Evolutionary conservation across 2,113 vertebrate genomes (phyloP), one percentile per base, ranked within the genome.

Genomic region (Numenius arquata): DNA sequence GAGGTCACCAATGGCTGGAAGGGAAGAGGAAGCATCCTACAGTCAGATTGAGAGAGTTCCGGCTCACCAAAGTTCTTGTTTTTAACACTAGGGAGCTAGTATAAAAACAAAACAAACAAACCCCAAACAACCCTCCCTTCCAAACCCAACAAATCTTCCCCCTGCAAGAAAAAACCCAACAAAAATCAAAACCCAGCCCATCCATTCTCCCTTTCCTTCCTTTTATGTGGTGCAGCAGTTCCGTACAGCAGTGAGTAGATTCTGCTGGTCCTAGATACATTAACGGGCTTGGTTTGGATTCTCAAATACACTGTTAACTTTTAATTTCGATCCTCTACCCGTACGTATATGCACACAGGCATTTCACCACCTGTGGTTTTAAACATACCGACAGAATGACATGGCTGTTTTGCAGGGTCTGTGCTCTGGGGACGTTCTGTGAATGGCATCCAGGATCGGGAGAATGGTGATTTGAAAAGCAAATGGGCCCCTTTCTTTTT

Each of bases 291-390:
- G 3, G 4, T 84, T 90, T 82, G 30, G 18, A 41, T 43, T 85
- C 27, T 56, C n/a, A 71, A 55, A 71, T n/a, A 38, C 0, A 1
- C 25, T 59, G 45, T 45, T 77, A 32, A 76, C 66, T 79, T 88
- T 77, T 92, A 10, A 59, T 74, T 27, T 56, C 2, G 0, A 36
- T 50, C 29, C 9, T 73, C n/a, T 8, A 6, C 13, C 6, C 15
- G 5, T 76, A 21, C 70, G 52, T 20, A 4, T 1, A 0, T 11
- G 8, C 29, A n/a, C 4, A 1, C 12, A 2, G 22, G 27, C 2
- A 1, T 92, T 71, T 73, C 12, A 18, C n/a, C 66, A 66, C 38
- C 48, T 65, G 36, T 52, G 55, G 10, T 10, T 45, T 34, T 45
- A 68, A 85, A 43, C 0, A 0, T 20, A 22, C 34, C 20, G 34